A percentile compares a stretch with the other conserved stretches of the same genome.
phyloP scores from a whole-genome alignment of 2,797 vertebrate species.

The Rhodeus uyekii region DNA sequence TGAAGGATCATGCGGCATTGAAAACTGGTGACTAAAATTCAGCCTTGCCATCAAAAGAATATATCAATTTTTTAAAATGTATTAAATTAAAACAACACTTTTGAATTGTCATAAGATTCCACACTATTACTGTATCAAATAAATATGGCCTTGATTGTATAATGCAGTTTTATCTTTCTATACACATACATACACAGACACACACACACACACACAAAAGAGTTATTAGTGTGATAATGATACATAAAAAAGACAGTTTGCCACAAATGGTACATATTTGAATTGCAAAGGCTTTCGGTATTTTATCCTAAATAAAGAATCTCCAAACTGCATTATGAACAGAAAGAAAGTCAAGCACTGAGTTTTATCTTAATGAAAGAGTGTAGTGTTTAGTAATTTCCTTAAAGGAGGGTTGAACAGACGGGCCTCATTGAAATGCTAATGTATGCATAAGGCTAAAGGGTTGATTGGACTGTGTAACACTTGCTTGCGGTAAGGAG shows the following conservation, averaged over 20 bases:
- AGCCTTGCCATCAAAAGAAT: neutral
- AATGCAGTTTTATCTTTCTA: no score
- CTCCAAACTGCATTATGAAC: slow-evolving; percentile 18
- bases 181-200: neutral
- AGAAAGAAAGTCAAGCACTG: neutral
- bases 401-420: slow-evolving; percentile 21
- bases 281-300: slow-evolving; percentile 2
- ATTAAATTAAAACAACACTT: no score
- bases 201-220: neutral
- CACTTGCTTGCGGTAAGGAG: slow-evolving; percentile 18
- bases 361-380: slow-evolving; percentile 30
- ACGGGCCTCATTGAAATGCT: slow-evolving; percentile 48
- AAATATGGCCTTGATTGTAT: no score
- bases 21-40: neutral
- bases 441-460: slow-evolving; percentile 44
- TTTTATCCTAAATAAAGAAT: slow-evolving; percentile 4
- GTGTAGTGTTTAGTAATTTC: slow-evolving; percentile 34
- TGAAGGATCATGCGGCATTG: neutral
- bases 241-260: neutral
- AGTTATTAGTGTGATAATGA: neutral
- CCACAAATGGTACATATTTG: slow-evolving; percentile 10
- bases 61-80: no score
- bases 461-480: slow-evolving; percentile 45
- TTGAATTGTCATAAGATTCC: no score
- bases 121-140: no score